Evolutionary conservation across 2,888 invertebrate genomes (phyloP), one percentile per base, ranked within the genome.

Genomic region (Tenthredo mesomela): DNA sequence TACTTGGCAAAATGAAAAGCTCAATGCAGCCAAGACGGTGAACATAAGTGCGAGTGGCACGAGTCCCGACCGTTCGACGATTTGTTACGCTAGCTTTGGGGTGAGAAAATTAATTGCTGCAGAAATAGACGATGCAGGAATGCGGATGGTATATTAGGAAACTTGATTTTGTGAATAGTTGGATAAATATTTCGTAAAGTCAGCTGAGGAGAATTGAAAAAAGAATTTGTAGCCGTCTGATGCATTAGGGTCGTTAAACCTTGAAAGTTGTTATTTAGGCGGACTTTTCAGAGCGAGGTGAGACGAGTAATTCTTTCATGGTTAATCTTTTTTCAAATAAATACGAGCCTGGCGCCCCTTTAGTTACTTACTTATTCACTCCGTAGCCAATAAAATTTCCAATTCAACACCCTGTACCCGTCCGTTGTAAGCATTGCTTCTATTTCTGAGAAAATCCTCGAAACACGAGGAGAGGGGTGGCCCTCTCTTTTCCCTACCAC

Each of bases 321-420:
- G 54, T 61, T 54, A 78, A 78, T 58, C 40, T 61, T 78, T 58
- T 37, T 78, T 50, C 50, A 40, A 78, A 78, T 78, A 78, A 78
- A 78, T 78, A 78, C 58, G 21, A 78, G 15, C 54, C 25, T 37
- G 18, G 50, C 33, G 40, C 58, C 78, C 77, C 54, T 77, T 77
- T 25, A 77, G 50, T 54, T 77, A 61, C 78, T 78, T 78, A 78
- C 78, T 78, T 78, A 78, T 78, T 78, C 78, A 78, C 78, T 78
- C 61, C 37, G 78, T 78, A 78, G 78, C 78, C 78, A 78, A 78
- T 78, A 78, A 78, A 78, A 78, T 78, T 78, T 78, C 78, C 61
- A 58, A 78, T 78, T 78, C 78, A 78, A 78, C 78, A 78, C 78
- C 78, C 78, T 40, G 78, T 78, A 78, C n/a, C 78, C 78, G 78